These are phyloP conservation scores for Okamejei kenojei DNA, from an alignment of 2,797 vertebrate genomes.

Conservation along the genomic window DNA sequence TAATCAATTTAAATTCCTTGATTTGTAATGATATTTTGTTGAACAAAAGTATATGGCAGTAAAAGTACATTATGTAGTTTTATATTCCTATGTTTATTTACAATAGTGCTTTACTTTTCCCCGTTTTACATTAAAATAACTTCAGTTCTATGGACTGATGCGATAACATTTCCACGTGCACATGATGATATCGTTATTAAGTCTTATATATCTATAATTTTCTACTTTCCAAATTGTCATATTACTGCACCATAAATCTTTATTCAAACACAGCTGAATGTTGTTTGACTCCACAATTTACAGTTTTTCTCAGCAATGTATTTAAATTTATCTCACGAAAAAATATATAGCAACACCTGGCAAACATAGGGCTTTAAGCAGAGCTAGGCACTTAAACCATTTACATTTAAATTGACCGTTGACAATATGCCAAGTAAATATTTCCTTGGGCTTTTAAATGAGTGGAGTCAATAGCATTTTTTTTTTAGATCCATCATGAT, in stretches of 20 bases:
- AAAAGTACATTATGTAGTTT: not conserved
- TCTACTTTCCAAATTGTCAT: not conserved
- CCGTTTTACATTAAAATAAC: not conserved
- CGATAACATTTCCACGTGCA: not conserved
- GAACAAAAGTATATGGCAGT: not conserved
- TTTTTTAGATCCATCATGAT: not conserved
- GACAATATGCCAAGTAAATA: conserved; percentile 9
- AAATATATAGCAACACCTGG: not conserved
- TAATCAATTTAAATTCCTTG: conserved; percentile 10
- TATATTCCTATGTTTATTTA: not conserved
- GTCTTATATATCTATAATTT: conserved; percentile 4
- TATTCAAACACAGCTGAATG: not conserved
- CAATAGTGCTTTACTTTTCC: not conserved
- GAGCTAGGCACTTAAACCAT: not conserved
- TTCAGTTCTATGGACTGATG: not conserved
- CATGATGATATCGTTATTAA: not conserved
- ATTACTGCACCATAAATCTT: not conserved
- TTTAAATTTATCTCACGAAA: not conserved
- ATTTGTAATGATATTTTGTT: not conserved
- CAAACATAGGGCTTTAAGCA: not conserved
- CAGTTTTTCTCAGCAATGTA: not conserved
- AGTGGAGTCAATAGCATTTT: not conserved
- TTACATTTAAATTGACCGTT: conserved; percentile 17
- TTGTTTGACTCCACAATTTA: not conserved
- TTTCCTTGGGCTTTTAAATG: not conserved